Conservation (phyloP, 2,888 invertebrate species). For the Taphrorychus bicolor region DNA sequence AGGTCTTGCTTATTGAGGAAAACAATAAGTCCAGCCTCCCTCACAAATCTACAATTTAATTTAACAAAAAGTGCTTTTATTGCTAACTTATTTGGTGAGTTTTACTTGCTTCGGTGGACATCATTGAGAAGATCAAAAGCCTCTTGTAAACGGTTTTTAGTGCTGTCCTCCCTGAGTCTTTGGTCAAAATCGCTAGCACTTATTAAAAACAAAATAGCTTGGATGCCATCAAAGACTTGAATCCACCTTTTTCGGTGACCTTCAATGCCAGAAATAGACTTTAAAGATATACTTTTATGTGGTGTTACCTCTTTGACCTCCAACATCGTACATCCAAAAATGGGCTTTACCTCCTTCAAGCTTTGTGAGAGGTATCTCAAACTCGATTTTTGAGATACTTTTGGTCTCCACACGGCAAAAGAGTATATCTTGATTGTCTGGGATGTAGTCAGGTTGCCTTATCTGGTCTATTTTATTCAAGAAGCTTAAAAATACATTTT, state of each 20-base stretch:
- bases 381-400: constrained; percentile 78
- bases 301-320: constrained; percentile 78
- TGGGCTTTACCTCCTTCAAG: constrained; percentile 73
- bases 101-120: constrained; percentile 65
- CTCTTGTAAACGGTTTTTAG: constrained; percentile 75
- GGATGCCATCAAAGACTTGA: constrained; percentile 78
- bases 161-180: constrained; percentile 72
- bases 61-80: too few relatives aligned
- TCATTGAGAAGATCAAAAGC: constrained; percentile 75
- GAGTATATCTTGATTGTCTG: constrained; percentile 78
- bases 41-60: constrained; percentile 73
- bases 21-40: constrained; percentile 78
- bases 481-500: constrained; percentile 66
- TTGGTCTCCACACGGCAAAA: constrained; percentile 77
- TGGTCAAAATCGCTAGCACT: constrained; percentile 84
- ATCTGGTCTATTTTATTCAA: constrained; percentile 74
- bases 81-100: not conserved
- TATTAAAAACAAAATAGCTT: constrained; percentile 81
- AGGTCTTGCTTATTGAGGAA: constrained; percentile 86
- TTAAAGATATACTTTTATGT: not conserved
- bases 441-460: constrained; percentile 69
- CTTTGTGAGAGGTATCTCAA: constrained; percentile 73
- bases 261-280: not conserved
- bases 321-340: constrained; percentile 86
- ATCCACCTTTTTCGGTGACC: constrained; percentile 66